Base-by-base conservation (phyloP, 1,140 invertebrate species). In the Apis laboriosa region DNA sequence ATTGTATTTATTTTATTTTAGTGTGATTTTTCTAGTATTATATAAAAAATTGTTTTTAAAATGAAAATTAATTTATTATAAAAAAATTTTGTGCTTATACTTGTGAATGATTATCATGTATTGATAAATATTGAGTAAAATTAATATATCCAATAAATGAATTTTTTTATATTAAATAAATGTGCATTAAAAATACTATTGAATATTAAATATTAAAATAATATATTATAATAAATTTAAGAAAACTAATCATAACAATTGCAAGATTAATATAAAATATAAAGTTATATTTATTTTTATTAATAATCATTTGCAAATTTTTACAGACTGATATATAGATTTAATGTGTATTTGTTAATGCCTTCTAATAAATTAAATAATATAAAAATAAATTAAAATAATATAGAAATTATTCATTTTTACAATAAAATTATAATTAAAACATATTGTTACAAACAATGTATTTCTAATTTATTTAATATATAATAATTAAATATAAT, bases 221-320 rank as follows among this genome's bases (percentile, higher is more conserved):
- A 13, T 68, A 51, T 68, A 34, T 68, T n/a, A 21, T 49, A 67
- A 68, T 24, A 17, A n/a, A n/a, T 43, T 34, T 56, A n/a, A 34
- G 43, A 43, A 43, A 43, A 43, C 2, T 1, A 67, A 49, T 43
- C 28, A 63, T 28, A 24, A 24, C 2, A n/a, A 53, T 19, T 53
- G 15, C 9, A 76, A 76, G 43, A 17, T 9, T 77, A 53, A 77
- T 72, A 72, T 72, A 55, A 55, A 55, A 72, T 77, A 28, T 13
- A 34, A 56, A 34, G 28, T 21, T 49, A 49, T 51, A 76, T 76
- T 63, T 75, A 58, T 76, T 53, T 76, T 63, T 76, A 28, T 49
- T 63, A 13, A 21, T 9, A 24, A 15, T 8, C 8, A 51, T 68
- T 34, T 34, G 24, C 49, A 68, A 68, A 68, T n/a, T 49, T 68